Evolutionary conservation across 1,140 invertebrate species (phyloP).

Genomic region (Rhagoletis pomonella): DNA sequence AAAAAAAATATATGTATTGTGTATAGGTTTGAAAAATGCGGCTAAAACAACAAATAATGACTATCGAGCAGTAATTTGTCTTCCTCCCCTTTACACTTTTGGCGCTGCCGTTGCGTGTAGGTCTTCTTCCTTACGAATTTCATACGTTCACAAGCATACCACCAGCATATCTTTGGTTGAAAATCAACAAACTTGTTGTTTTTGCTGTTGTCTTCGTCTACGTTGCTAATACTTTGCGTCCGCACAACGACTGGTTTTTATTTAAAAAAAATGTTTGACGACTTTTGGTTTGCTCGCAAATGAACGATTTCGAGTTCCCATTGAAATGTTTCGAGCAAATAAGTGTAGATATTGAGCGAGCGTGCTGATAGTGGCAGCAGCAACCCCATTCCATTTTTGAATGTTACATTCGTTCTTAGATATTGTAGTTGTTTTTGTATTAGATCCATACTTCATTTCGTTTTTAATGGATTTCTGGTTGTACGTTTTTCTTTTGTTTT

Average conservation of each 20-base stretch:
- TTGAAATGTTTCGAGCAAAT: conserved; percentile 4
- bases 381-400: conserved; percentile 35
- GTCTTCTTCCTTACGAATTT: background rate
- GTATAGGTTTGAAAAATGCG: conserved; percentile 3
- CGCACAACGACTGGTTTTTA: background rate
- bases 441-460: background rate
- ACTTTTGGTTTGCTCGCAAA: background rate
- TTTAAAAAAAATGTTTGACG: background rate
- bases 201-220: background rate
- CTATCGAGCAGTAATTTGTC: conserved; percentile 21
- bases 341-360: background rate
- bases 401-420: background rate
- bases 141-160: background rate
- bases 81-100: background rate
- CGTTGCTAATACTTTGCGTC: background rate
- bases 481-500: background rate
- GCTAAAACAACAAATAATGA: background rate
- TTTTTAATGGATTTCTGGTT: background rate
- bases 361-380: background rate
- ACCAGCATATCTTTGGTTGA: background rate
- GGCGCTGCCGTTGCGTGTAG: background rate
- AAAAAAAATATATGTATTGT: background rate
- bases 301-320: background rate
- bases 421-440: background rate
- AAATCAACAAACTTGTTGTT: conserved; percentile 34